These are phyloP conservation scores for Eugnorisma glareosa DNA, from an alignment of 2,888 invertebrate genomes.

Conservation along the genomic window DNA sequence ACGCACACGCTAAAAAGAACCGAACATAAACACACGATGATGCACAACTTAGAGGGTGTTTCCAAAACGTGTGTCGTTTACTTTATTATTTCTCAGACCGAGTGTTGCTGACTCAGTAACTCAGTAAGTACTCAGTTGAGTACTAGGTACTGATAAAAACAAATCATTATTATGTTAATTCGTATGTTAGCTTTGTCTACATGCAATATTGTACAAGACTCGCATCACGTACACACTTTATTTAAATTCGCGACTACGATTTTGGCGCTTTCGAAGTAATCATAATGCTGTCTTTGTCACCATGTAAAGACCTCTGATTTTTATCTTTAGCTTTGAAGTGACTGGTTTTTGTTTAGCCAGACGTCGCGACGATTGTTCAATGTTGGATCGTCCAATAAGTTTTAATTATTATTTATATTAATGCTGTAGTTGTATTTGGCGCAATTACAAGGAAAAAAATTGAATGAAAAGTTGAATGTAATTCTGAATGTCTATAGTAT, in stretches of 20 bases:
- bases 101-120: slow-evolving; percentile 72
- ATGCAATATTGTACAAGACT: slow-evolving; percentile 75
- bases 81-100: slow-evolving; percentile 58
- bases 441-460: slow-evolving; percentile 25
- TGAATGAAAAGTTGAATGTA: neutral
- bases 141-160: slow-evolving; percentile 62
- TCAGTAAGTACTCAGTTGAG: slow-evolving; percentile 36
- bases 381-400: slow-evolving; percentile 25
- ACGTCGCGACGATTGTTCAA: slow-evolving; percentile 48
- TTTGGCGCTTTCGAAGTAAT: slow-evolving; percentile 64
- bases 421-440: neutral
- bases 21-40: slow-evolving; percentile 34
- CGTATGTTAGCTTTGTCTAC: slow-evolving; percentile 77
- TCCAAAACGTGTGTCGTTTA: slow-evolving; percentile 75
- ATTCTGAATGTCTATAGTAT: neutral
- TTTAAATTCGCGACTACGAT: slow-evolving; percentile 58
- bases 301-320: slow-evolving; percentile 44
- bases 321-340: slow-evolving; percentile 45
- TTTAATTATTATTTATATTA: slow-evolving; percentile 20
- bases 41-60: slow-evolving; percentile 69
- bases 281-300: slow-evolving; percentile 42
- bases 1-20: slow-evolving; percentile 23
- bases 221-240: slow-evolving; percentile 79
- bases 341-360: slow-evolving; percentile 49
- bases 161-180: slow-evolving; percentile 81